Evolutionary conservation across 2,113 vertebrate species (phyloP), one percentile per base, ranked within the genome.

Genomic region (Gambusia affinis): DNA sequence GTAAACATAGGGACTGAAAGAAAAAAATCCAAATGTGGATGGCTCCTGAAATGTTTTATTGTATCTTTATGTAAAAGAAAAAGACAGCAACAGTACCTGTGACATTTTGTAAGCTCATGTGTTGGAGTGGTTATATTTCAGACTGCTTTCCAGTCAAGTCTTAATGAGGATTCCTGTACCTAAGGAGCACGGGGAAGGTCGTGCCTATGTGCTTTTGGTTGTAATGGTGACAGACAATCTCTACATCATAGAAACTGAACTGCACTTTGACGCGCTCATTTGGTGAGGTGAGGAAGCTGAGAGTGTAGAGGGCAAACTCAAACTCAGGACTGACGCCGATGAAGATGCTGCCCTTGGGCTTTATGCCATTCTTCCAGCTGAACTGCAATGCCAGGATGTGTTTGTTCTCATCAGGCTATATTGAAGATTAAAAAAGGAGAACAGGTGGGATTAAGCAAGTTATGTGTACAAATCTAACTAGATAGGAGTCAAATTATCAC

Each of bases 321-420:
- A 95, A 95, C 89, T 95, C 95, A 0, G 95, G 95, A 77, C 95
- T 95, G 90, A 95, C 94, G 0, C 95, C 95, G 3, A 95, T 83
- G 85, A 95, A 95, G 88, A 95, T 94, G 92, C 95, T 95, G 57
- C 95, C 94, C 84, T 93, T 94, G 37, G 94, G 93, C 80, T 95
- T 95, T 63, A 95, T 92, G 0, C 94, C 95, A 0, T 94, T 85
- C 89, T 95, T 95, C 95, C 95, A 95, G 89, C 92, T 94, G 88
- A 95, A 95, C 90, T 95, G 95, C 27, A 95, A 86, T 0, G 94
- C 93, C 89, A 95, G 47, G 76, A 95, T 93, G 87, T 95, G 95
- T 71, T 95, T 94, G 80, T 94, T 92, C 81, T 94, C 94, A 12
- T 95, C 95, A 0, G 95, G 95, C 95, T 95, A 88, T 30, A 15